Evolutionary conservation across 2,797 vertebrate genomes (phyloP).

Genomic region (Petrocephalus schoutedeni): DNA sequence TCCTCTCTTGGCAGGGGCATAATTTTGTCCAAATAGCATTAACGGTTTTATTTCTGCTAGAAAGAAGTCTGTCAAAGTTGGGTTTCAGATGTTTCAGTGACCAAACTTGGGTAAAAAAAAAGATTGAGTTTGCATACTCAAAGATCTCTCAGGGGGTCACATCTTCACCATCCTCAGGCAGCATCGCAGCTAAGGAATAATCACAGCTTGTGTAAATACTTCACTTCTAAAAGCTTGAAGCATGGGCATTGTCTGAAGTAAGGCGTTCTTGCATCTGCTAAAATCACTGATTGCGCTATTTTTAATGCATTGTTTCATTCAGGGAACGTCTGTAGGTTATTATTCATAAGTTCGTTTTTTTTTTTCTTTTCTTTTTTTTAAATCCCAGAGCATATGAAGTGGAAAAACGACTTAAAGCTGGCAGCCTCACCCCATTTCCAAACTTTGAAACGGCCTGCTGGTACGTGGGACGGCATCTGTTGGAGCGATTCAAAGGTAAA

Average conservation of each 20-base stretch:
- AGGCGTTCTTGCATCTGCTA: conserved; percentile 27
- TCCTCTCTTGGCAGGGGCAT: not conserved
- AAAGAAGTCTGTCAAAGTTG: not conserved
- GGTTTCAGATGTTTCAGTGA: not conserved
- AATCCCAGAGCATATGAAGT: conserved; percentile 89
- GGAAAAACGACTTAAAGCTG: conserved; percentile 86
- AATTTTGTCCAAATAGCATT: conserved; percentile 7
- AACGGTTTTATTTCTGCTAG: conserved; percentile 6
- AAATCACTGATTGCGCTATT: conserved; percentile 26
- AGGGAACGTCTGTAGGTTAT: not conserved
- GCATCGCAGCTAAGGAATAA: conserved; percentile 1
- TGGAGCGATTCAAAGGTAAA: conserved; percentile 93
- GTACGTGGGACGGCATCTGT: conserved; percentile 88
- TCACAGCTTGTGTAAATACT: conserved; percentile 31
- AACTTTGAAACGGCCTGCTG: conserved; percentile 97
- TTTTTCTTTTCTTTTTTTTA: conserved; percentile 37
- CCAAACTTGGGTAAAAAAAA: not conserved
- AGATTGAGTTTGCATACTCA: conserved; percentile 19
- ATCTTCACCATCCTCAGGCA: not conserved
- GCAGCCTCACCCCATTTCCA: conserved; percentile 86
- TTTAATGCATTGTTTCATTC: conserved; percentile 23
- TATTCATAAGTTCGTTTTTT: not conserved
- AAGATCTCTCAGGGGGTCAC: conserved; percentile 8
- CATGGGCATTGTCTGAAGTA: conserved; percentile 29
- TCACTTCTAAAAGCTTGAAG: conserved; percentile 24